Evolutionary conservation across 2,888 invertebrate genomes (phyloP), one percentile per base, ranked within the genome.

Genomic region (Proisotoma minuta): DNA sequence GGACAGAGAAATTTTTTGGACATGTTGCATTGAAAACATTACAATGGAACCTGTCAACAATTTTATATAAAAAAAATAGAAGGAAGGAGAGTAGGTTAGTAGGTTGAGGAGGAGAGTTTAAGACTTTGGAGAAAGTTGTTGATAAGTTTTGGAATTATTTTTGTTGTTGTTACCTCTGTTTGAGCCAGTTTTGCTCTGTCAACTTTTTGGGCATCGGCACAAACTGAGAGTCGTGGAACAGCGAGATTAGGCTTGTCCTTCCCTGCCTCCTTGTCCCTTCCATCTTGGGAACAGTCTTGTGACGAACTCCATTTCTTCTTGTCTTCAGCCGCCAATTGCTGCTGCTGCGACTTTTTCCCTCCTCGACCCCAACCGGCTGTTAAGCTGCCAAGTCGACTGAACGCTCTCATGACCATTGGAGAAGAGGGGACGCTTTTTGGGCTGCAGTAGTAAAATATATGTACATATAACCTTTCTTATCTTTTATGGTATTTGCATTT

Each of bases 391-490:
- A 93, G 80, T 20, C 92, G 84, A n/a, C 91, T 91, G 78, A 93
- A 91, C 1, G 93, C 92, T 26, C 93, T 83, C 78, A 91, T 91
- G 69, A 93, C 91, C 91, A 93, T 93, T 28, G 93, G 93, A 48
- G 92, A 92, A 74, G 91, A 91, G 27, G 93, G 93, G 63, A 93
- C 93, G 78, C 92, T 92, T 81, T 93, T 93, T 72, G 92, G 92
- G 76, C 89, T 87, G 81, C 47, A 58, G 27, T 49, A 50, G 26
- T 24, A 58, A 47, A 18, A 49, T 24, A 49, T 24, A 15, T 15
- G 15, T 49, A 12, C 22, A n/a, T 49, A 22, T 24, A 49, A 49
- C 22, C 24, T 52, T 26, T 27, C 22, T 48, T 52, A 22, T 49
- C 23, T n/a, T n/a, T n/a, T n/a, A n/a, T n/a, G n/a, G n/a, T n/a